Base-by-base conservation (phyloP, 2,888 invertebrate genomes). In the Volucella inflata region DNA sequence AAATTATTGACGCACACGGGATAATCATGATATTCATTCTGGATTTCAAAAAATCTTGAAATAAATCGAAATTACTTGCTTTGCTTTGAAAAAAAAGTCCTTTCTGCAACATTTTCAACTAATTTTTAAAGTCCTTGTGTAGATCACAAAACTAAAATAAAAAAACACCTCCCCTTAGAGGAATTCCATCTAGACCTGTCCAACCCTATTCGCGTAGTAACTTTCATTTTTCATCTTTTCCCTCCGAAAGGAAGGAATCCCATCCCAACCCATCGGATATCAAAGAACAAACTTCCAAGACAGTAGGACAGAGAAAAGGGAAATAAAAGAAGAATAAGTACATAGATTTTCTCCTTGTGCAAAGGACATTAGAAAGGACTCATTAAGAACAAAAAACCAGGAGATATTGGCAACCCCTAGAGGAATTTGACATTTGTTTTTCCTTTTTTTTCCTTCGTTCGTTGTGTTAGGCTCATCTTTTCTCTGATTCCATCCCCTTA, bases 341-440 rank as follows among this genome's bases (percentile, higher is more conserved):
- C 51, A 51, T n/a, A 42, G 17, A 44, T 50, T 60, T 50, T 12
- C 46, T 64, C 57, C 51, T 46, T 62, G 55, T 30, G 64, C 50
- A 75, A 62, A 40, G 50, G 76, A 77, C 81, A 81, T 72, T 81
- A 85, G 81, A 85, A 72, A 85, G 55, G 81, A 81, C 81, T 85
- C 85, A 85, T 85, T 85, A 85, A 85, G 85, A 81, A 72, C 67
- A 72, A 65, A 55, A 76, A 60, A 46, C 16, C 44, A 67, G 38
- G 64, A 76, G 71, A 71, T 84, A 80, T 85, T 71, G 71, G 51
- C 81, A 81, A 65, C 85, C 85, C 85, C 79, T 76, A 77, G 76
- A 81, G 85, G 72, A 81, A 85, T 85, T 85, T 85, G 64, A 81
- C 76, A 57, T 78, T 71, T 80, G 55, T 60, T 60, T 55, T 46